Conservation (phyloP, 2,797 vertebrate genomes). For the Jordanella pulchra region DNA sequence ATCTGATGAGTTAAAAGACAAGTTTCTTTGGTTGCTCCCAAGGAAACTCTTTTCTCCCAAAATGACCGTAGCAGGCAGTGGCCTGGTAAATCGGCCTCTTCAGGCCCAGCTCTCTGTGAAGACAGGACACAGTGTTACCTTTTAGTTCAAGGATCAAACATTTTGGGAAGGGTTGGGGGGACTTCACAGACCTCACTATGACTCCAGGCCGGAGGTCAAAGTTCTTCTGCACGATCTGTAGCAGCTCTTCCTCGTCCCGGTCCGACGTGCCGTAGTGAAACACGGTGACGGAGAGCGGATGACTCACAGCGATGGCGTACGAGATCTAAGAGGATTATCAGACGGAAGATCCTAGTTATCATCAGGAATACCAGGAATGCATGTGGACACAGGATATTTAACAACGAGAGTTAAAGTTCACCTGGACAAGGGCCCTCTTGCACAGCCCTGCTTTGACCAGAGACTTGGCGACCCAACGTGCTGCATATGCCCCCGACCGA, state of each 20-base stretch:
- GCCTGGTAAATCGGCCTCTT: constrained; percentile 80
- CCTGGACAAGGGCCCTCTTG: constrained; percentile 78
- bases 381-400: neutral
- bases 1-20: constrained; percentile 55
- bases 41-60: constrained; percentile 82
- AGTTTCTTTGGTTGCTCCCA: constrained; percentile 82
- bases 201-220: constrained; percentile 82
- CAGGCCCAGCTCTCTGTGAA: constrained; percentile 78
- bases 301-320: constrained; percentile 78
- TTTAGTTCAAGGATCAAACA: neutral
- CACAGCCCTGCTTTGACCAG: constrained; percentile 82
- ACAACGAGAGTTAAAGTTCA: constrained; percentile 26
- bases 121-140: neutral
- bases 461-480: constrained; percentile 84
- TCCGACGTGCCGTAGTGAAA: constrained; percentile 80
- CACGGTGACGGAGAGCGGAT: constrained; percentile 77
- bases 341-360: neutral
- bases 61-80: constrained; percentile 82
- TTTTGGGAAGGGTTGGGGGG: neutral
- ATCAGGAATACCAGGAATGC: neutral
- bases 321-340: constrained; percentile 60
- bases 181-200: constrained; percentile 74
- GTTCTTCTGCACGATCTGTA: constrained; percentile 78
- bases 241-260: constrained; percentile 77
- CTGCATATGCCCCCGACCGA: constrained; percentile 81